A percentile compares a stretch with the other conserved stretches of the same genome.
Evolutionary conservation across 1,140 invertebrate species (phyloP).

Genomic region (Cecropterus lyciades): DNA sequence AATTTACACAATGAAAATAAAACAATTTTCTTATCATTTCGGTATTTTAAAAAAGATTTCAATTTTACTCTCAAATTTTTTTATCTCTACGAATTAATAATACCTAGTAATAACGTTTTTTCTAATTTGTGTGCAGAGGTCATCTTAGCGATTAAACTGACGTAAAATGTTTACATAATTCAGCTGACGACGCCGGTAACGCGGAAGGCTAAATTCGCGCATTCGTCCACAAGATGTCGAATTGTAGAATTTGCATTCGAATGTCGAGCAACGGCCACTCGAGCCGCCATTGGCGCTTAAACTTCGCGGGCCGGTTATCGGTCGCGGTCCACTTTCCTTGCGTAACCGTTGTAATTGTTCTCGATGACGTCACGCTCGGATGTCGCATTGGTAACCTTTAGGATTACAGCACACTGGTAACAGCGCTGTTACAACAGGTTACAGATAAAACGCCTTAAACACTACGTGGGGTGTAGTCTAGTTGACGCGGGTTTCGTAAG

Average conservation of each 20-base stretch:
- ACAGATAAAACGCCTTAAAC: slow-evolving; percentile 10
- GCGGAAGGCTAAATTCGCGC: slow-evolving; percentile 14
- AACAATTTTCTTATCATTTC: too few relatives aligned
- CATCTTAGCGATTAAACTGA: background rate
- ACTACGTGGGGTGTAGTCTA: slow-evolving; percentile 2
- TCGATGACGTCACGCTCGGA: slow-evolving; percentile 33
- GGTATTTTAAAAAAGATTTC: too few relatives aligned
- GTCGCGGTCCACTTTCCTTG: slow-evolving; percentile 49
- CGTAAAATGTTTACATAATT: slow-evolving; percentile 4
- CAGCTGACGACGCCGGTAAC: background rate
- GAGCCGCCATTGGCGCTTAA: slow-evolving; percentile 7
- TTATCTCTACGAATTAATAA: background rate
- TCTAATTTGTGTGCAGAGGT: background rate
- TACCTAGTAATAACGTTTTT: too few relatives aligned
- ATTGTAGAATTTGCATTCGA: slow-evolving; percentile 40
- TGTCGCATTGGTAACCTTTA: slow-evolving; percentile 29
- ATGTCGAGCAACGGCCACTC: slow-evolving; percentile 27
- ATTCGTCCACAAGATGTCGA: slow-evolving; percentile 21
- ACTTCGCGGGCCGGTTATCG: slow-evolving; percentile 41
- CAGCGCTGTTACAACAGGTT: slow-evolving; percentile 22
- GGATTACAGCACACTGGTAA: slow-evolving; percentile 27
- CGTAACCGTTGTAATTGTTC: slow-evolving; percentile 48
- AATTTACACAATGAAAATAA: too few relatives aligned
- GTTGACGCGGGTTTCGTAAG: slow-evolving; percentile 4
- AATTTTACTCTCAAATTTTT: too few relatives aligned